These are phyloP conservation scores for Sarotherodon lohbergeri DNA, from an alignment of 2,113 vertebrate species.

Conservation along the genomic window DNA sequence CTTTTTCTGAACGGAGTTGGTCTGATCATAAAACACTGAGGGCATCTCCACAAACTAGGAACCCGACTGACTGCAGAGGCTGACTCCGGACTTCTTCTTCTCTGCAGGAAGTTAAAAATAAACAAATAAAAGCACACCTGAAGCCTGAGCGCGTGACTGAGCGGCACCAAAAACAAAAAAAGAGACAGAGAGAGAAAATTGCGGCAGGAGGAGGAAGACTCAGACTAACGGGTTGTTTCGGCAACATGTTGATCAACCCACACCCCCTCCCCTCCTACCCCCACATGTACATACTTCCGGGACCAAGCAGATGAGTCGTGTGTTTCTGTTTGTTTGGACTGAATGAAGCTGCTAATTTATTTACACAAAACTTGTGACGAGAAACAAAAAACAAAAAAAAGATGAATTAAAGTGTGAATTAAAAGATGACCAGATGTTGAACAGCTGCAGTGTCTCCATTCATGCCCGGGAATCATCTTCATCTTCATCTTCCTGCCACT, in stretches of 20 bases:
- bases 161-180: neutral
- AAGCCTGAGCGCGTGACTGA: neutral
- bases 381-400: slow-evolving; percentile 77
- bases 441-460: neutral
- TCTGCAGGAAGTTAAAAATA: neutral
- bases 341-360: slow-evolving; percentile 72
- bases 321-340: neutral
- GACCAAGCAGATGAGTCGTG: neutral
- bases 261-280: neutral
- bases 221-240: neutral
- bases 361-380: slow-evolving; percentile 60
- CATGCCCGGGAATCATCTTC: neutral
- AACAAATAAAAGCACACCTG: neutral
- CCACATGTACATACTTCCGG: neutral
- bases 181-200: neutral
- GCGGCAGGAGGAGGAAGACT: neutral
- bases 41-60: neutral
- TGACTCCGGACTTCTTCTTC: neutral
- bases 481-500: neutral
- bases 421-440: slow-evolving; percentile 61
- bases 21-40: neutral
- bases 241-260: neutral
- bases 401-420: slow-evolving; percentile 82
- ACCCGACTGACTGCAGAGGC: neutral
- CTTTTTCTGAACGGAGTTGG: neutral